Evolutionary conservation across 2,888 invertebrate genomes (phyloP).

Genomic region (Andrena minutula): DNA sequence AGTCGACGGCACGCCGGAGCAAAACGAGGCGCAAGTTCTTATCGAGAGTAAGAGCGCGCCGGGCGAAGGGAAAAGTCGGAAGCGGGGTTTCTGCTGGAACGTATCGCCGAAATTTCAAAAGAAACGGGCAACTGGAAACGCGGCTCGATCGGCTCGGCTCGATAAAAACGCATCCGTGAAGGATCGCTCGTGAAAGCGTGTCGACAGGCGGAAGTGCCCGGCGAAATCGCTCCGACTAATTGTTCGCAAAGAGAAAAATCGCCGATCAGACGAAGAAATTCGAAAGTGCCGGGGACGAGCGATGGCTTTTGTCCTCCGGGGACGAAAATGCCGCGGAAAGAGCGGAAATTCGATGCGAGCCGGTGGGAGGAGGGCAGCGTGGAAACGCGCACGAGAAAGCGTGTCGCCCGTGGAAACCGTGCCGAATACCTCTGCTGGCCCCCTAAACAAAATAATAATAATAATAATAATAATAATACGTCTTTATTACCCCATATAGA

Average conservation of each 20-base stretch:
- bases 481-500: too few species aligned
- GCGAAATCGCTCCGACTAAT: constrained; percentile 38
- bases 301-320: constrained; percentile 19
- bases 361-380: constrained; percentile 10
- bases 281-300: constrained; percentile 47
- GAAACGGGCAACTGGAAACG: not conserved
- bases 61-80: not conserved
- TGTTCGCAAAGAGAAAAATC: constrained; percentile 48
- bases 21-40: not conserved
- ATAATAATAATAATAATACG: too few species aligned
- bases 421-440: constrained; percentile 25
- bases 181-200: constrained; percentile 69
- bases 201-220: constrained; percentile 40
- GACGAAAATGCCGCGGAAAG: constrained; percentile 1
- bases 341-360: not conserved
- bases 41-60: not conserved
- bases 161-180: constrained; percentile 52
- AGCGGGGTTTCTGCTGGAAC: not conserved
- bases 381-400: constrained; percentile 52
- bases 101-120: not conserved
- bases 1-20: not conserved
- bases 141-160: constrained; percentile 9
- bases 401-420: constrained; percentile 53
- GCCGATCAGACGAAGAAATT: constrained; percentile 56
- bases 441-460: constrained; percentile 16